Evolutionary conservation across 2,113 vertebrate genomes (phyloP).

Genomic region (cat (Felis catus)): DNA sequence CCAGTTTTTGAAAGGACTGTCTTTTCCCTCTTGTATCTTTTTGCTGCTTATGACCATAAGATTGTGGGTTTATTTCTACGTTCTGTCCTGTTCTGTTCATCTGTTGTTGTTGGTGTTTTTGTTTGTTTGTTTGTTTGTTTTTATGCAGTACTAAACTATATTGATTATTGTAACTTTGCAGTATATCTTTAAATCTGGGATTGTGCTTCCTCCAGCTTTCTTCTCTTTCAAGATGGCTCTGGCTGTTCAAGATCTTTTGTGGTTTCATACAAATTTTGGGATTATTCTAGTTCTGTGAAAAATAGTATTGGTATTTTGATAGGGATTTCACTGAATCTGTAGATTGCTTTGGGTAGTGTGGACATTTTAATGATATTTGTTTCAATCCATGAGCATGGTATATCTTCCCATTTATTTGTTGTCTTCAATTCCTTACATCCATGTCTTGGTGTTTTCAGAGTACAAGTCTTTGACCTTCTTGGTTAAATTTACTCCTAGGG

Average conservation of each 20-base stretch:
- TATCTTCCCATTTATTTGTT: not conserved
- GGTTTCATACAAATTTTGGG: not conserved
- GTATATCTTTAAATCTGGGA: not conserved
- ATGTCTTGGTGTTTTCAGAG: not conserved
- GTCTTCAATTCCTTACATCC: not conserved
- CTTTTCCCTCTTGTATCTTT: not conserved
- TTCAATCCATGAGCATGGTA: not conserved
- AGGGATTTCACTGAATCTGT: not conserved
- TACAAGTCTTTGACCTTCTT: not conserved
- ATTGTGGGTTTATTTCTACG: not conserved
- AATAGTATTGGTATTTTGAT: not conserved
- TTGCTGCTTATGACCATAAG: not conserved
- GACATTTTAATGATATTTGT: not conserved
- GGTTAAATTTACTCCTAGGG: not conserved
- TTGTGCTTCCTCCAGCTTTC: not conserved
- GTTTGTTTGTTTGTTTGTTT: not conserved
- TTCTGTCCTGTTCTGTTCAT: not conserved
- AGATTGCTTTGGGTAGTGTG: not conserved
- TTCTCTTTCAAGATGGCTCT: not conserved
- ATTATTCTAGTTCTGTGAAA: not conserved
- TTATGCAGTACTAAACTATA: not conserved
- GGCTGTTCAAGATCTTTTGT: not conserved
- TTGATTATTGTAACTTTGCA: not conserved
- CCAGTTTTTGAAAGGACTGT: not conserved
- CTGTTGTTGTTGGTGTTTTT: not conserved